Evolutionary conservation across 2,113 vertebrate species (phyloP).

Genomic region (Rhinogobius similis): DNA sequence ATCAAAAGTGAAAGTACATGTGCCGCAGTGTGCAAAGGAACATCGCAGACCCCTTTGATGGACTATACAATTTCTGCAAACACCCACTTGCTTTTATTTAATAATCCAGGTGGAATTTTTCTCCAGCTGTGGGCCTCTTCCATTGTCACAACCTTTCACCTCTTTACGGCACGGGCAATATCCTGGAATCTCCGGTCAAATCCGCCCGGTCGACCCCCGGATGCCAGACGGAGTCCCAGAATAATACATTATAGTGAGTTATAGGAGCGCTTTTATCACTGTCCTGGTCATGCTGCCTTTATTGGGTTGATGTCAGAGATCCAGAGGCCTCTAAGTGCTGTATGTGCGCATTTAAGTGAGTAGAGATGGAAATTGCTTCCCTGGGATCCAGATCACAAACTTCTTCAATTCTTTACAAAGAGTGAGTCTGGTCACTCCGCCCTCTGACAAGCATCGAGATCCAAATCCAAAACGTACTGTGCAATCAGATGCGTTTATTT

Average conservation of each 20-base stretch:
- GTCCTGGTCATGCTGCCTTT: constrained; percentile 50
- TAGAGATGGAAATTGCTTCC: background rate
- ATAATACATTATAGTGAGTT: constrained; percentile 45
- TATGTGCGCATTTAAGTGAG: constrained; percentile 33
- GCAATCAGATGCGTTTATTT: too few relatives aligned
- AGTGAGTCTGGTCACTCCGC: too few relatives aligned
- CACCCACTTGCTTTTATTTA: constrained; percentile 52
- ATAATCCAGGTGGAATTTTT: constrained; percentile 57
- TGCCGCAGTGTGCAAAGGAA: constrained; percentile 4
- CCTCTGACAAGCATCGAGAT: too few relatives aligned
- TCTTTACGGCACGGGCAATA: constrained; percentile 25
- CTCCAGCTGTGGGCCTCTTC: constrained; percentile 38
- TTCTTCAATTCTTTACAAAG: too few relatives aligned
- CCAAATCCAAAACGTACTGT: too few relatives aligned
- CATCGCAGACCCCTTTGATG: constrained; percentile 9
- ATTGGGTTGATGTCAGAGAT: constrained; percentile 49
- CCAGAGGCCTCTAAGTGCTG: constrained; percentile 67
- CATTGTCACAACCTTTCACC: constrained; percentile 55
- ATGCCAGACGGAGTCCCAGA: constrained; percentile 35
- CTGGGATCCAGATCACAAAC: too few relatives aligned
- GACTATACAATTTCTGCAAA: constrained; percentile 21
- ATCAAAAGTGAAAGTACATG: background rate
- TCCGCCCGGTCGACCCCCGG: constrained; percentile 29
- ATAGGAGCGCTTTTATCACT: constrained; percentile 42
- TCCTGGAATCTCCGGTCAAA: constrained; percentile 26